A percentile compares a stretch with the other conserved stretches of the same genome.
Evolutionary conservation across 1,140 invertebrate species (phyloP).

Genomic region (Acromyrmex echinatior): DNA sequence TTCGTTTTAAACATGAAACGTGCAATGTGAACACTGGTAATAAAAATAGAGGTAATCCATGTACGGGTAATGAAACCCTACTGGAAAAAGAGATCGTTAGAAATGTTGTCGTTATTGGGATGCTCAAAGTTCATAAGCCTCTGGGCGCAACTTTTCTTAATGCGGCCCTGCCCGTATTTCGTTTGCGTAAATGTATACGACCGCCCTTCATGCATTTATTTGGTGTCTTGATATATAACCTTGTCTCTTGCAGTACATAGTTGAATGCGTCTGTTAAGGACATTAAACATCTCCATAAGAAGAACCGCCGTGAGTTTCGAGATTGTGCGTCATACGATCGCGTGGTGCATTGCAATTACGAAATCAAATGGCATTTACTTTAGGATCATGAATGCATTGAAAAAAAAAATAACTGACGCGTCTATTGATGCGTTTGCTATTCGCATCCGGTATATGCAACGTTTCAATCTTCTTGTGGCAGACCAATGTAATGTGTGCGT

Average conservation of each 20-base stretch:
- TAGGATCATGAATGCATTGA: not conserved
- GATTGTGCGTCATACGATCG: conserved; percentile 16
- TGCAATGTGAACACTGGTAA: too few relatives aligned
- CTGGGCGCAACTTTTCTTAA: too few relatives aligned
- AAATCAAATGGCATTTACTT: not conserved
- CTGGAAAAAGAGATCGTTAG: too few relatives aligned
- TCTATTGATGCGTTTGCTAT: not conserved
- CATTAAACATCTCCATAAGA: not conserved
- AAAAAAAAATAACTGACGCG: not conserved
- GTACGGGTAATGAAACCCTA: too few relatives aligned
- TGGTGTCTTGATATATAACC: not conserved
- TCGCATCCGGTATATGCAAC: not conserved
- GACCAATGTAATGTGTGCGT: not conserved
- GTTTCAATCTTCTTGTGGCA: not conserved
- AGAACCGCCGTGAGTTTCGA: not conserved
- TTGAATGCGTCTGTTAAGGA: not conserved
- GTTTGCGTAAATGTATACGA: not conserved
- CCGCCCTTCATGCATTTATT: not conserved
- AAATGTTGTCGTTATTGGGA: too few relatives aligned
- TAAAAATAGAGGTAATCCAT: too few relatives aligned
- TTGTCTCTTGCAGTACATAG: conserved; percentile 2
- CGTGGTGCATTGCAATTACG: conserved; percentile 16
- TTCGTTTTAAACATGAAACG: too few relatives aligned
- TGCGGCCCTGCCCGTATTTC: not conserved
- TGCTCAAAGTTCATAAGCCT: too few relatives aligned